Base-by-base conservation (phyloP, 2,797 vertebrate species). In the Diplodus puntazzo region DNA sequence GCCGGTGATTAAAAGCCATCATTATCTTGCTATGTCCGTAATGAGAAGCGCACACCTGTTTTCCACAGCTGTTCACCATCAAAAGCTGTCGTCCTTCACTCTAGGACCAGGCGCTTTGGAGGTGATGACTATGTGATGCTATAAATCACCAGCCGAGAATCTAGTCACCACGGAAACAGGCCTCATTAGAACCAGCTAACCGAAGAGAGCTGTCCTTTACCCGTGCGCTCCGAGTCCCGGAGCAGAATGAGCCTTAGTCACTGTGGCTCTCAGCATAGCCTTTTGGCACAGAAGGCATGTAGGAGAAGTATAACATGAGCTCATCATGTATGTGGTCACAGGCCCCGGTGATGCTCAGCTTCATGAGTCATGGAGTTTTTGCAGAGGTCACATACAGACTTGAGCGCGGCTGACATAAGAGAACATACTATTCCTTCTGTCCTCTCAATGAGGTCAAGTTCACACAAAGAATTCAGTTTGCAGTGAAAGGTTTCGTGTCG, bases 11-110 rank as follows among this genome's bases (percentile, higher is more conserved):
- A 89, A 91, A 89, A 89, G 76, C 79, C 73, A 68, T 91, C 83
- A 80, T 90, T 90, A 88, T 81, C 73, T 68, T 34, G 14, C 76
- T 75, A 48, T 64, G 79, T 80, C 69, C 30, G 1, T 90, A 92
- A 90, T 88, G 90, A 90, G 90, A 84, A 87, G 70, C 88, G 60
- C 91, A 90, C 94, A 94, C 94, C 93, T 94, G 92, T 92, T 90
- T 86, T 65, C 64, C 73, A 77, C 93, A 93, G 88, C 92, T 94
- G 93, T 77, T 92, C 73, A 66, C 21, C 10, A 80, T 88, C 90
- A 82, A 90, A 88, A 92, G 91, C 91, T 85, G 88, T 69, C 63
- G 66, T 85, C 87, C 86, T 92, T 86, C 73, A 79, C 87, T 88
- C 77, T 67, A 49, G 57, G 73, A 80, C 85, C 83, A 84, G 81